phyloP scores from a whole-genome alignment of 2,113 vertebrate species.

The Bubo bubo region DNA sequence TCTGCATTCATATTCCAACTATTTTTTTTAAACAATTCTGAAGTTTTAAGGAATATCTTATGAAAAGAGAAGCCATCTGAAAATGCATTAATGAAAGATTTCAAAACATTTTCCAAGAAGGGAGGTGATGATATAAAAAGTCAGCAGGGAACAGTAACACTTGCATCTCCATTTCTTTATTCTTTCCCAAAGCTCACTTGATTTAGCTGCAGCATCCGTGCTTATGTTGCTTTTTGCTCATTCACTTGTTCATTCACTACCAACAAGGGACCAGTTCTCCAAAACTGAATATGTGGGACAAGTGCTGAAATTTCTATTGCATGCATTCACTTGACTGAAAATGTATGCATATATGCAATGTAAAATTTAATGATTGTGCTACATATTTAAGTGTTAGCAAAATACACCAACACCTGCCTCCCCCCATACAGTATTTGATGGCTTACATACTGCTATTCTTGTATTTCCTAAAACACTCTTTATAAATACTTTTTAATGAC shows the following conservation, averaged over 20 bases:
- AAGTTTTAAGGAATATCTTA: background rate
- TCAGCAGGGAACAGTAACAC: background rate
- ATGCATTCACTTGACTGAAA: conserved; percentile 43
- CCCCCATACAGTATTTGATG: background rate
- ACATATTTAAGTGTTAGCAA: conserved; percentile 62
- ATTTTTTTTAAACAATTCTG: background rate
- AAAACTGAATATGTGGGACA: conserved; percentile 42
- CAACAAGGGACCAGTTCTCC: conserved; percentile 40
- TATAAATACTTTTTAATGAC: background rate
- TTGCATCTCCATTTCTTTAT: conserved; percentile 10
- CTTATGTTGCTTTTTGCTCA: conserved; percentile 1
- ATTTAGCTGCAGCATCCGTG: conserved; percentile 28
- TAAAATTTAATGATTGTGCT: conserved; percentile 54
- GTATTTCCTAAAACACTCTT: conserved; percentile 2
- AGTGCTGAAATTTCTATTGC: conserved; percentile 60
- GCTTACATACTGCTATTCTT: background rate
- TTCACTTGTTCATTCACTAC: conserved; percentile 39
- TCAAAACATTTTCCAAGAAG: background rate
- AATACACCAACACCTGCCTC: conserved; percentile 54
- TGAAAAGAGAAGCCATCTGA: background rate
- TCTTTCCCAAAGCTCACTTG: background rate
- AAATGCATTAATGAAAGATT: background rate
- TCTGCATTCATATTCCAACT: background rate
- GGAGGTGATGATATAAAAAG: background rate
- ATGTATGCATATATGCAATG: conserved; percentile 27